A percentile compares a stretch with the other conserved stretches of the same genome.
phyloP scores from a whole-genome alignment of 2,797 vertebrate species.

The Lates japonicus region DNA sequence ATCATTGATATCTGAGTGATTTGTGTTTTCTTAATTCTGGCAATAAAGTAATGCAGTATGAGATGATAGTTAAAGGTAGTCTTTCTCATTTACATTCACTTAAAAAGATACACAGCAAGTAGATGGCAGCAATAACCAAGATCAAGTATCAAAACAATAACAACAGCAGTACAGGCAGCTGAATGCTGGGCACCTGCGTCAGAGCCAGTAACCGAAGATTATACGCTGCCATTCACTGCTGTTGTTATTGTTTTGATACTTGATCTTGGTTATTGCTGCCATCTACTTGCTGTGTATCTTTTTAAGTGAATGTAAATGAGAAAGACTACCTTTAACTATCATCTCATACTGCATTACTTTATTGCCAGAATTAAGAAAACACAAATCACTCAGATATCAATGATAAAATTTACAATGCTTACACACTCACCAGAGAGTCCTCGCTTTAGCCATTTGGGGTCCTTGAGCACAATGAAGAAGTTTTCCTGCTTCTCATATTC shows the following conservation, averaged over 20 bases:
- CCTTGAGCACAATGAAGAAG: conserved; percentile 93
- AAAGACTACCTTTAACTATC: background rate
- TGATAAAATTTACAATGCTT: conserved; percentile 1
- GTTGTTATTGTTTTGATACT: conserved; percentile 70
- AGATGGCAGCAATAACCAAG: no score
- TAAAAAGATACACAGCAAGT: background rate
- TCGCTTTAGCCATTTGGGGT: conserved; percentile 94
- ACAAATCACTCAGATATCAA: background rate
- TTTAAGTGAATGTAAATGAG: conserved; percentile 7
- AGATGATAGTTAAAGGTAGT: background rate
- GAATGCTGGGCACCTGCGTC: no score
- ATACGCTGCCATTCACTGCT: conserved; percentile 37
- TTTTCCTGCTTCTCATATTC: conserved; percentile 96
- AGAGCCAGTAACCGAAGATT: conserved; percentile 70
- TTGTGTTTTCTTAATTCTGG: background rate
- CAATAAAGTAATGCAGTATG: background rate
- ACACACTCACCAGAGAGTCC: conserved; percentile 89
- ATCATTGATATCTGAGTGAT: background rate
- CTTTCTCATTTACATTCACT: conserved; percentile 8
- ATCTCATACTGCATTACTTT: background rate
- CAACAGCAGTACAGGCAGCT: no score
- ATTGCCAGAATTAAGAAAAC: background rate
- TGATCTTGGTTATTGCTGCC: conserved; percentile 40
- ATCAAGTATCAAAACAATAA: no score
- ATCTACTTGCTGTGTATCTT: conserved; percentile 9